Base-by-base conservation (phyloP, 1,140 invertebrate genomes). In the Lanistes nyassanus region DNA sequence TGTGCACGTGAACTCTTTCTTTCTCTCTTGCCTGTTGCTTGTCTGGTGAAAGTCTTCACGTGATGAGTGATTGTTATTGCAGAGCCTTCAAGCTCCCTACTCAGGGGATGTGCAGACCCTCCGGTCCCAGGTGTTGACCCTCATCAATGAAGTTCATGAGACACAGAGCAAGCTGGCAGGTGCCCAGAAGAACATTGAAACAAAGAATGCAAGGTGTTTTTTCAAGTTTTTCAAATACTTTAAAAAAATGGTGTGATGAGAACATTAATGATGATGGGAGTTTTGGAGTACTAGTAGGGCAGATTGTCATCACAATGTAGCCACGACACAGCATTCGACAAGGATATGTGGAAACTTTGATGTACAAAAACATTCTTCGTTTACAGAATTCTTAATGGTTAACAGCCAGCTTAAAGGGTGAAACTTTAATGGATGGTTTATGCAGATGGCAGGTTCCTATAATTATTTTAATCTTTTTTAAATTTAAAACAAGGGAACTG, bases 71-170 rank as follows among this genome's bases (percentile, higher is more conserved):
- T 67, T 60, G n/a, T 31, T 6, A 34, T 26, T 53, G 29, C 67
- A 72, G 64, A 23, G 29, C 0, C n/a, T 73, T 39, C 47, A 34
- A 23, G 74, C 75, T 31, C 64, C 55, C 60, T 23, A 70, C 36
- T 62, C 71, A 26, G 74, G 74, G 29, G 75, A 81, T n/a, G 64
- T 78, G 31, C 76, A 79, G 64, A 76, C 76, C 16, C 70, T 80
- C 65, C 53, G 73, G 11, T 77, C 77, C 31, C 81, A 80, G 62
- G 80, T 81, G 9, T 47, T 81, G 37, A 68, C 75, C 2, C 66
- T 81, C 36, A 76, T 81, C 53, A 76, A 66, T n/a, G 80, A 81
- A 56, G 77, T 81, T 9, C 75, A 81, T 51, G 80, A 81, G 47
- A 64, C 66, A 21, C 75, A 79, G 56, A 79, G 47, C 66, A 81